These are phyloP conservation scores for Hemithea aestivaria DNA, from an alignment of 2,888 invertebrate genomes.

Conservation along the genomic window DNA sequence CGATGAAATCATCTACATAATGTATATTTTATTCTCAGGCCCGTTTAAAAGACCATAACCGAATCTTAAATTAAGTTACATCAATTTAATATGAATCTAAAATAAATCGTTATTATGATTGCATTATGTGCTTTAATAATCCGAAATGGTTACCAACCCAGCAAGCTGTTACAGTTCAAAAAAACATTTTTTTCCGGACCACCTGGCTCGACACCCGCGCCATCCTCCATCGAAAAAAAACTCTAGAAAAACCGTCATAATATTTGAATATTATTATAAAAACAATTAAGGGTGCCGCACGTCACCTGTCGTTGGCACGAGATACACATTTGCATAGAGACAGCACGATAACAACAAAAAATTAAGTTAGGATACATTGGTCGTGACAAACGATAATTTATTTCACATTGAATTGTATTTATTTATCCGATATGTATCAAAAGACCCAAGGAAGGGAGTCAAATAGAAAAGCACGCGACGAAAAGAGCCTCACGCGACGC, in stretches of 20 bases:
- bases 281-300: slow-evolving; percentile 76
- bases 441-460: slow-evolving; percentile 3
- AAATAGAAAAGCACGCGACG: slow-evolving; percentile 13
- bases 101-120: background rate
- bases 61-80: background rate
- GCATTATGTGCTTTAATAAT: slow-evolving; percentile 3
- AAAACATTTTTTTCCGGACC: slow-evolving; percentile 65
- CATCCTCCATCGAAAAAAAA: slow-evolving; percentile 59
- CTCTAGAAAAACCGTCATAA: slow-evolving; percentile 67
- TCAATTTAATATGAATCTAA: too few species aligned
- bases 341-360: slow-evolving; percentile 40
- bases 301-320: slow-evolving; percentile 76
- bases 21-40: too few species aligned
- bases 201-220: slow-evolving; percentile 75
- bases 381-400: slow-evolving; percentile 30
- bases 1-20: too few species aligned
- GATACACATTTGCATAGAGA: slow-evolving; percentile 76
- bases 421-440: slow-evolving; percentile 21
- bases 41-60: background rate
- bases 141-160: slow-evolving; percentile 24
- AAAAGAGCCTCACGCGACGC: slow-evolving; percentile 7
- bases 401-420: slow-evolving; percentile 16
- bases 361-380: slow-evolving; percentile 32
- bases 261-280: slow-evolving; percentile 78
- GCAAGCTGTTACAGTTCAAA: slow-evolving; percentile 62